Conservation (phyloP, 2,888 invertebrate genomes). For the Pogonocherus hispidulus region DNA sequence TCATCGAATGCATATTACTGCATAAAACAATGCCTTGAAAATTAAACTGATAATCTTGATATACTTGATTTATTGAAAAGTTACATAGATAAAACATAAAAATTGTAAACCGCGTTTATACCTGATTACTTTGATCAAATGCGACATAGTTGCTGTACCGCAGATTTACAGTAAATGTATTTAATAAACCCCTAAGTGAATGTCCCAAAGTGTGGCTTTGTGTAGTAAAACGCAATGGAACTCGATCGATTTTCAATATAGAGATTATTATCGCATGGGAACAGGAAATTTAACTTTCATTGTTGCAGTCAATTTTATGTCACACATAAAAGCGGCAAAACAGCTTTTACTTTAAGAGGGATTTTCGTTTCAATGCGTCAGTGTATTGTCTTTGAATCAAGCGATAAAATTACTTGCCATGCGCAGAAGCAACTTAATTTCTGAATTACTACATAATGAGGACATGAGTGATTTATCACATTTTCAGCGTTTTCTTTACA, state of each 20-base stretch:
- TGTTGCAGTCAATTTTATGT: conserved; percentile 14
- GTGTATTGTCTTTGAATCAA: conserved; percentile 1
- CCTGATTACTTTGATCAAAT: too few relatives aligned
- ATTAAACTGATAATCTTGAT: too few relatives aligned
- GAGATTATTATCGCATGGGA: conserved; percentile 5
- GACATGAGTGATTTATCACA: too few relatives aligned
- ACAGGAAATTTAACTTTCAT: conserved; percentile 18
- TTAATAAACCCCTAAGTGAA: not conserved
- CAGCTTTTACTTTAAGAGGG: not conserved
- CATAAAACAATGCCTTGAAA: too few relatives aligned
- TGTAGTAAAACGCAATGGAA: conserved; percentile 3
- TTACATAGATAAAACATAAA: too few relatives aligned
- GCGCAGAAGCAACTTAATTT: too few relatives aligned
- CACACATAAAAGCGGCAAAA: conserved; percentile 8
- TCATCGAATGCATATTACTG: too few relatives aligned
- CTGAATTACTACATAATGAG: too few relatives aligned
- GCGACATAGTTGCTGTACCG: too few relatives aligned
- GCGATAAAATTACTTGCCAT: not conserved
- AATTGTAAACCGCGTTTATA: too few relatives aligned
- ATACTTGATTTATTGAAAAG: too few relatives aligned
- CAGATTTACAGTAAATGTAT: not conserved
- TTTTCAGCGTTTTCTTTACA: too few relatives aligned
- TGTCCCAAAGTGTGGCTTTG: not conserved
- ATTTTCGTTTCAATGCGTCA: not conserved
- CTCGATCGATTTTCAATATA: conserved; percentile 12